Conservation (phyloP, 92 coral and sea anemone genomes). For the Parazoanthus swiftii region DNA sequence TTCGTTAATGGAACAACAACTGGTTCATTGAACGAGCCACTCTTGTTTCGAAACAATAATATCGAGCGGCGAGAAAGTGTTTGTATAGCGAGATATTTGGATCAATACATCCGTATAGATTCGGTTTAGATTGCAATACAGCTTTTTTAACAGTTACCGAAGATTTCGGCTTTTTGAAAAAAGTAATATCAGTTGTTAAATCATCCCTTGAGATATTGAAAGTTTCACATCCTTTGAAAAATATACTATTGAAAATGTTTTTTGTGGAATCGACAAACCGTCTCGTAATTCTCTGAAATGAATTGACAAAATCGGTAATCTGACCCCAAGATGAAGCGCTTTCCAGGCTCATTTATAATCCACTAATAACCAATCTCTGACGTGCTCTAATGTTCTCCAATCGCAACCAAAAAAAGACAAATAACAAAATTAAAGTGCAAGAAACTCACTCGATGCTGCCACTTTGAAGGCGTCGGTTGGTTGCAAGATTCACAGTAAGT, state of each 20-base stretch:
- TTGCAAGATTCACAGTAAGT: neutral
- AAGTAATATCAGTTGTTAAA: neutral
- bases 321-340: neutral
- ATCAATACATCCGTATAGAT: neutral
- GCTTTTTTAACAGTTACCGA: neutral
- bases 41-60: neutral
- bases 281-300: neutral
- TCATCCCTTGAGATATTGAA: neutral
- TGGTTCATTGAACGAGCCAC: too few relatives aligned
- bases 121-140: neutral
- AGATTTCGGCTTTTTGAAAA: neutral
- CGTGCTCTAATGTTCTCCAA: neutral
- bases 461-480: neutral
- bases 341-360: conserved; percentile 10
- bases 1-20: neutral
- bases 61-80: neutral
- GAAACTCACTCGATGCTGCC: neutral
- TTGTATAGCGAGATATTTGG: neutral
- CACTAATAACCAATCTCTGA: neutral
- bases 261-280: neutral
- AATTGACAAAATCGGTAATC: neutral
- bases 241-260: neutral
- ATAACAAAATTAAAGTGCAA: neutral
- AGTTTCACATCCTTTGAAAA: conserved; percentile 7
- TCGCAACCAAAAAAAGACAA: neutral